These are phyloP conservation scores for Drosophila malerkotliana DNA, from an alignment of 1,140 invertebrate species.

Conservation along the genomic window DNA sequence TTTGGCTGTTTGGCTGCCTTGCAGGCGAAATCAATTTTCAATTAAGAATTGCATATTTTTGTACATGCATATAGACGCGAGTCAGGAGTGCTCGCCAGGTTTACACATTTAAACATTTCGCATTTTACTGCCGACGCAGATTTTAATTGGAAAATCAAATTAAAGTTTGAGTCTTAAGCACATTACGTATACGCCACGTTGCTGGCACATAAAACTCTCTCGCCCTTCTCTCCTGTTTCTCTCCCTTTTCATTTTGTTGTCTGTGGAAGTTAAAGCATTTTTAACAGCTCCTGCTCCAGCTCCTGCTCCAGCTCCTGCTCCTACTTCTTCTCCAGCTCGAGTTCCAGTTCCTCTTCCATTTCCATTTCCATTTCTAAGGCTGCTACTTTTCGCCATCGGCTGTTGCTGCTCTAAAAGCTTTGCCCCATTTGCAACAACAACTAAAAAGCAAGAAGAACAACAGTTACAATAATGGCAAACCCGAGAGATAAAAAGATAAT, in stretches of 20 bases:
- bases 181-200: conserved; percentile 61
- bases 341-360: not conserved
- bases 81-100: conserved; percentile 20
- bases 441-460: conserved; percentile 47
- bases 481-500: conserved; percentile 75
- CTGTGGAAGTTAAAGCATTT: conserved; percentile 41
- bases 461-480: conserved; percentile 60
- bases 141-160: conserved; percentile 66
- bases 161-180: conserved; percentile 62
- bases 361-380: not conserved
- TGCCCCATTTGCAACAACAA: conserved; percentile 66
- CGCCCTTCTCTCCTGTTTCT: not conserved
- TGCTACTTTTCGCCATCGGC: conserved; percentile 27
- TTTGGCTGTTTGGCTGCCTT: conserved; percentile 15
- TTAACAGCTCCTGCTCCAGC: conserved; percentile 22
- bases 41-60: conserved; percentile 73
- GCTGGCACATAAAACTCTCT: conserved; percentile 43
- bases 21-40: conserved; percentile 58
- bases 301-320: not conserved
- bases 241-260: conserved; percentile 3
- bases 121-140: conserved; percentile 31
- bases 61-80: conserved; percentile 19
- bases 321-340: conserved; percentile 4
- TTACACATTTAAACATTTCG: conserved; percentile 44
- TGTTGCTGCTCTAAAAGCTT: conserved; percentile 68